Conservation (phyloP, 2,113 vertebrate species). For the Siniperca chuatsi region DNA sequence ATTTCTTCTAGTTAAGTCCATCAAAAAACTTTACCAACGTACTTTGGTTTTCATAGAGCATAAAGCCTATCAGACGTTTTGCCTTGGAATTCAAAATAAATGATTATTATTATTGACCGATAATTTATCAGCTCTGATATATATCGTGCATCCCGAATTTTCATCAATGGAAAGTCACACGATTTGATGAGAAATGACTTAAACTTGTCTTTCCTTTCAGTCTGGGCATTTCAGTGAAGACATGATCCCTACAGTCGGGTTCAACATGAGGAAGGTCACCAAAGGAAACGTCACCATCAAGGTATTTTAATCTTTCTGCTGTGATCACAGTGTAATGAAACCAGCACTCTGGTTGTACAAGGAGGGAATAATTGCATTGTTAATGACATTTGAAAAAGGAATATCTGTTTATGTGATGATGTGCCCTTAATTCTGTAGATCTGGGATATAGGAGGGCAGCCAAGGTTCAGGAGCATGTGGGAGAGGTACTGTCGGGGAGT, state of each 20-base stretch:
- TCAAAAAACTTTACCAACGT: too few relatives aligned
- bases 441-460: slow-evolving; percentile 99
- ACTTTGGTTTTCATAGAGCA: too few relatives aligned
- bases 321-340: neutral
- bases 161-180: neutral
- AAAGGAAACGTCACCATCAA: slow-evolving; percentile 89
- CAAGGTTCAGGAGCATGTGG: slow-evolving; percentile 99
- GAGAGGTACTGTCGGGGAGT: slow-evolving; percentile 98
- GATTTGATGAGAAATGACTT: neutral
- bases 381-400: neutral
- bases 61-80: too few relatives aligned
- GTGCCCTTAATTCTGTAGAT: slow-evolving; percentile 84
- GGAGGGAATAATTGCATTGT: neutral
- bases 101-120: too few relatives aligned
- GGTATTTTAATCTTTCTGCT: slow-evolving; percentile 64
- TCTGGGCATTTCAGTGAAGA: slow-evolving; percentile 93
- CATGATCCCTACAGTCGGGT: slow-evolving; percentile 92
- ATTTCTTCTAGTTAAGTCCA: too few relatives aligned
- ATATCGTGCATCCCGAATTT: neutral
- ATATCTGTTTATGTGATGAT: neutral
- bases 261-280: slow-evolving; percentile 91
- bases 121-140: too few relatives aligned
- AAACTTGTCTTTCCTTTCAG: slow-evolving; percentile 70
- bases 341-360: neutral
- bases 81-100: too few relatives aligned